phyloP scores from a whole-genome alignment of 2,888 invertebrate genomes.

The Mesorhabditis sp. region DNA sequence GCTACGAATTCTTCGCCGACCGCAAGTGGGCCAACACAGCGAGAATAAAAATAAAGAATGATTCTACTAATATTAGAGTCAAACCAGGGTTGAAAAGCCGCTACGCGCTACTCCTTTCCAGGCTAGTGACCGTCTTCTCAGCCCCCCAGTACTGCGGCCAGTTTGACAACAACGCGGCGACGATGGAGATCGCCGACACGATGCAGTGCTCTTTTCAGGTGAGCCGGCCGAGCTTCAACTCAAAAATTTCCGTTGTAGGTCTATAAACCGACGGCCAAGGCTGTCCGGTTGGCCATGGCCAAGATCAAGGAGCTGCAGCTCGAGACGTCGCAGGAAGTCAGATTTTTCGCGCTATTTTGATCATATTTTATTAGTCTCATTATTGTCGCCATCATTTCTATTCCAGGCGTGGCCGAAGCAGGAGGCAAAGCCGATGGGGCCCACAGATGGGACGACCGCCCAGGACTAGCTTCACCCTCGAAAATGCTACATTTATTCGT shows the following conservation, averaged over 20 bases:
- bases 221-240: background rate
- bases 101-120: background rate
- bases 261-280: slow-evolving; percentile 3
- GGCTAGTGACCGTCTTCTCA: slow-evolving; percentile 1
- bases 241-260: background rate
- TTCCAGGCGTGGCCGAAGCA: background rate
- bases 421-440: background rate
- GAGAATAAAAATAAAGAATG: background rate
- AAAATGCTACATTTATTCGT: no score
- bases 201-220: background rate
- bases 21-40: background rate
- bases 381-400: background rate
- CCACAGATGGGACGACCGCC: background rate
- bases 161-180: slow-evolving; percentile 11
- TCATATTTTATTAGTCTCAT: background rate
- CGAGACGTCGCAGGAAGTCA: background rate
- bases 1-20: slow-evolving; percentile 65
- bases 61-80: slow-evolving; percentile 1
- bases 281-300: background rate
- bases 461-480: background rate
- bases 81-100: background rate
- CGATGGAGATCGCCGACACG: background rate
- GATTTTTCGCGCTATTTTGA: background rate
- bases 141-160: slow-evolving; percentile 31
- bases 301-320: slow-evolving; percentile 1